phyloP scores from a whole-genome alignment of 2,113 vertebrate species.

The Orientallactaga bullata region DNA sequence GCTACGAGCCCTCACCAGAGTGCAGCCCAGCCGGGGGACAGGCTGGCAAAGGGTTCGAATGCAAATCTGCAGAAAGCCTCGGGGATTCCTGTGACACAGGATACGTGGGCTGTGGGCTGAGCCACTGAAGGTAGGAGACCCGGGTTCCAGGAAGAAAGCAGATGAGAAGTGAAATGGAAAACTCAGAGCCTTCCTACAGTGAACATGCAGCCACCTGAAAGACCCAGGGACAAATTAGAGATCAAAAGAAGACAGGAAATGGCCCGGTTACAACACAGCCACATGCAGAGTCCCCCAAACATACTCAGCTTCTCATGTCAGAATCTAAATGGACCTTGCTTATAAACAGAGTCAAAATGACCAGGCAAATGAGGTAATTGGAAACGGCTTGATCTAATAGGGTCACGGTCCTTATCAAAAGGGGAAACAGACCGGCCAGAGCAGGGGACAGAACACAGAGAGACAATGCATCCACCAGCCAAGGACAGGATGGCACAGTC shows the following conservation, averaged over 20 bases:
- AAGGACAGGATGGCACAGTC: background rate
- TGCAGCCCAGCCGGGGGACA: background rate
- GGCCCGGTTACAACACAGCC: background rate
- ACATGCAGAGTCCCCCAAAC: background rate
- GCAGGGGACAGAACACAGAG: background rate
- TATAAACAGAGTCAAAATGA: background rate
- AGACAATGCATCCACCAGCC: no score
- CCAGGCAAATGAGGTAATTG: background rate
- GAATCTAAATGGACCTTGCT: no score
- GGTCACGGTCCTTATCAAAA: background rate
- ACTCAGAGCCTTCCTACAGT: background rate
- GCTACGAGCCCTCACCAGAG: no score
- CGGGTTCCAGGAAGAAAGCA: background rate
- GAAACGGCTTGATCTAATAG: background rate
- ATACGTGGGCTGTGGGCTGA: background rate
- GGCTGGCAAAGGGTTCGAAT: background rate
- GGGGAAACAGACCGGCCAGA: no score
- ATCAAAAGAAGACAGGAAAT: background rate
- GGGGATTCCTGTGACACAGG: background rate
- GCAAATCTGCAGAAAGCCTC: background rate
- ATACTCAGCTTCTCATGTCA: rapidly evolving
- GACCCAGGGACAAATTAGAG: background rate
- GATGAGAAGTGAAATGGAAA: background rate
- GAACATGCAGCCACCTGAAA: background rate
- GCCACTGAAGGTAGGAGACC: no score